A percentile compares a stretch with the other conserved stretches of the same genome.
Conservation (phyloP, 2,797 vertebrate genomes). For the Huso huso region DNA sequence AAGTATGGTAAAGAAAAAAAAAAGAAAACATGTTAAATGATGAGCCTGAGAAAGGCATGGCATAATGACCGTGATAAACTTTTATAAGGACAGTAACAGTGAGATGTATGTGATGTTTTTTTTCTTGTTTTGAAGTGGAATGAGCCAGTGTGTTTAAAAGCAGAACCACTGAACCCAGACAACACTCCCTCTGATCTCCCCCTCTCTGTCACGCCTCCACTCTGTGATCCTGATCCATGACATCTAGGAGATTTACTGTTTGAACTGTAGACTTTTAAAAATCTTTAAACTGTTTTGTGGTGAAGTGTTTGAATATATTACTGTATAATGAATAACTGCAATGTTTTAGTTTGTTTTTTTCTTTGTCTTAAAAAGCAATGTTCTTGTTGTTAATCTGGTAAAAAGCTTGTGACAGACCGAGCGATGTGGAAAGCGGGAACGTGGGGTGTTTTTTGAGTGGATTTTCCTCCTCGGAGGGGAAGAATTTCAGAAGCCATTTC, state of each 20-base stretch:
- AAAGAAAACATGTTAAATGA: too few species aligned
- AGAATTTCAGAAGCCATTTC: constrained; percentile 18
- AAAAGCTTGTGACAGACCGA: too few species aligned
- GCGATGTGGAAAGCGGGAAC: too few species aligned
- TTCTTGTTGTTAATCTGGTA: constrained; percentile 20
- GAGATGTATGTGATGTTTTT: too few species aligned
- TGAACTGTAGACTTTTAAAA: constrained; percentile 48
- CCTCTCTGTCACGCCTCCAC: constrained; percentile 16
- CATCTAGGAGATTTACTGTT: constrained; percentile 42
- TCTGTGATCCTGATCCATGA: constrained; percentile 16
- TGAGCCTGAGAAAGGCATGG: too few species aligned
- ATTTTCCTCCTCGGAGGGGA: constrained; percentile 32
- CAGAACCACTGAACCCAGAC: constrained; percentile 16
- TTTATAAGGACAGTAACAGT: constrained; percentile 23
- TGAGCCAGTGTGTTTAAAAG: constrained; percentile 16
- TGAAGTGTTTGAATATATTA: constrained; percentile 56
- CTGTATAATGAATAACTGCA: constrained; percentile 40
- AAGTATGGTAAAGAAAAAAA: too few species aligned
- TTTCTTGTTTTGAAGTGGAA: too few species aligned
- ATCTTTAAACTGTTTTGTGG: constrained; percentile 54
- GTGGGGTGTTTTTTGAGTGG: constrained; percentile 28
- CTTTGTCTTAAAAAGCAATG: constrained; percentile 20
- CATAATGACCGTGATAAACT: constrained; percentile 22
- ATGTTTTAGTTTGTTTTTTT: constrained; percentile 34
- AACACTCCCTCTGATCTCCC: constrained; percentile 2